phyloP scores from a whole-genome alignment of 2,888 invertebrate genomes.

The Papilio gigon region DNA sequence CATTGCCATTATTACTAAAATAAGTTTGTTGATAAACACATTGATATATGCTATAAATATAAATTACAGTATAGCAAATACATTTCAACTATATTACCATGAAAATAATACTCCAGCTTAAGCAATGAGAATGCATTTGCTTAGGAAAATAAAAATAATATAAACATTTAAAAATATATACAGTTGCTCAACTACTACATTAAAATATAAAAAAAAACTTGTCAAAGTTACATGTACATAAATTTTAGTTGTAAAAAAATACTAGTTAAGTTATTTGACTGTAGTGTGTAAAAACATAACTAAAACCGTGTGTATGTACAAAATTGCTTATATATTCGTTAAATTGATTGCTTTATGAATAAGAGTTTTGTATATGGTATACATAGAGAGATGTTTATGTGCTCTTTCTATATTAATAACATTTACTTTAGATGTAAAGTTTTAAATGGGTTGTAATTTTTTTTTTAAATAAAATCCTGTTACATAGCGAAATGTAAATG shows the following conservation, averaged over 20 bases:
- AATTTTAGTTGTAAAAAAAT: conserved; percentile 11
- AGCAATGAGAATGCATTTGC: background rate
- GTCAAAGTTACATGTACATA: background rate
- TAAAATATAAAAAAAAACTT: conserved; percentile 7
- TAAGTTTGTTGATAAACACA: conserved; percentile 30
- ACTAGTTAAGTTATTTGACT: background rate
- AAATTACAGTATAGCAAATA: conserved; percentile 35
- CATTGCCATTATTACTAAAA: conserved; percentile 18
- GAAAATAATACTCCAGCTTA: conserved; percentile 35
- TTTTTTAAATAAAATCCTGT: conserved; percentile 17
- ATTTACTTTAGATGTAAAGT: conserved; percentile 12
- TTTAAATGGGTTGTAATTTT: conserved; percentile 6
- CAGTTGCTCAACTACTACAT: background rate
- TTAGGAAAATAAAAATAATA: conserved; percentile 1
- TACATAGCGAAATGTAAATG: conserved; percentile 13
- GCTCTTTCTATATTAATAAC: conserved; percentile 1
- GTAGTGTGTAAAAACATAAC: background rate
- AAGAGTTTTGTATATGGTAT: conserved; percentile 11
- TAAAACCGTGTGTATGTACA: background rate
- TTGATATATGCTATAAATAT: conserved; percentile 26
- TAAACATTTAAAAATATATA: conserved; percentile 1
- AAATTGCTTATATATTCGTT: conserved; percentile 13
- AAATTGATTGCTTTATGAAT: conserved; percentile 24
- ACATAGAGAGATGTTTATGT: conserved; percentile 20
- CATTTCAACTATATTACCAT: conserved; percentile 28